A percentile compares a stretch with the other conserved stretches of the same genome.
These are phyloP conservation scores for Atrina japonica DNA, from an alignment of 2,888 invertebrate genomes.

Conservation along the genomic window DNA sequence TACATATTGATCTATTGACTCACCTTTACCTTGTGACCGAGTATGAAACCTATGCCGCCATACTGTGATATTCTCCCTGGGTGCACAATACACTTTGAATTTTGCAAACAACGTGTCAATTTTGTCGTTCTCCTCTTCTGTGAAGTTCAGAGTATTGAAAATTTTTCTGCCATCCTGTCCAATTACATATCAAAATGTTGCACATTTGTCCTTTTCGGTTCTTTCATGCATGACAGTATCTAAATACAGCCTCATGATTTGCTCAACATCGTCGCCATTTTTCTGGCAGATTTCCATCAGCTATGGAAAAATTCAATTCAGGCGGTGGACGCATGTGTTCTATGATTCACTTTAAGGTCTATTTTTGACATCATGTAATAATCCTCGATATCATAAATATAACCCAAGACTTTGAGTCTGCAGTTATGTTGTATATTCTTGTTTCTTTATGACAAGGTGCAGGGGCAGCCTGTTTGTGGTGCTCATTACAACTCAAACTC, in stretches of 20 bases:
- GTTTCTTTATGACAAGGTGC: no score
- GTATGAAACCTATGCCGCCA: constrained; percentile 33
- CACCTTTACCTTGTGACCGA: constrained; percentile 23
- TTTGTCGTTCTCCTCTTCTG: constrained; percentile 10
- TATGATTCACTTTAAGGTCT: not conserved
- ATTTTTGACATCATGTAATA: not conserved
- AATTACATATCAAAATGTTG: constrained; percentile 24
- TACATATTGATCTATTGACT: constrained; percentile 35
- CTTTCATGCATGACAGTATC: constrained; percentile 14
- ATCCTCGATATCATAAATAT: no score
- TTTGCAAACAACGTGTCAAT: constrained; percentile 19
- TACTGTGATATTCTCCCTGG: constrained; percentile 22
- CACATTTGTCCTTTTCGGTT: constrained; percentile 23
- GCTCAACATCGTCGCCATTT: constrained; percentile 21
- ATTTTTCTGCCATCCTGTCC: constrained; percentile 3
- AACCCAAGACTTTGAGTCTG: no score
- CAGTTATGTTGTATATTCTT: no score
- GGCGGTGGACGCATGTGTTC: constrained; percentile 19
- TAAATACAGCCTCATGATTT: constrained; percentile 29
- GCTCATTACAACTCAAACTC: no score
- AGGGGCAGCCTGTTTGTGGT: no score
- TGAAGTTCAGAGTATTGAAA: constrained; percentile 8
- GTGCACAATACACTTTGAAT: constrained; percentile 19
- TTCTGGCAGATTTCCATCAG: constrained; percentile 28
- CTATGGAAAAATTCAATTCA: constrained; percentile 14